A percentile compares a stretch with the other conserved stretches of the same genome.
Conservation (phyloP, 2,888 invertebrate species). For the Amiota mariae region DNA sequence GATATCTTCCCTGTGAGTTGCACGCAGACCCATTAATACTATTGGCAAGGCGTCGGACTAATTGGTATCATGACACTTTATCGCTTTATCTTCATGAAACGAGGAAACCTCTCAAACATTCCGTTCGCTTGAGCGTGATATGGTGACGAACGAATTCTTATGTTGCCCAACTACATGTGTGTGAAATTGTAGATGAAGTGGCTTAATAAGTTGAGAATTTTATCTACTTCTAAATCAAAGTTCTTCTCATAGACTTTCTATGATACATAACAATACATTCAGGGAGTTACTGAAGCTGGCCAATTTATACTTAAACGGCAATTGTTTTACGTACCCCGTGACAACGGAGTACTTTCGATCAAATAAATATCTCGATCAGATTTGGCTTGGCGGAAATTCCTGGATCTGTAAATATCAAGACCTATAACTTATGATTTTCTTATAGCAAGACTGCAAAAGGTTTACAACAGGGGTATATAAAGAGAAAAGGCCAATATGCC, state of each 20-base stretch:
- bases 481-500: too few species aligned
- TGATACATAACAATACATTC: slow-evolving; percentile 79
- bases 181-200: slow-evolving; percentile 70
- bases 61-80: too few species aligned
- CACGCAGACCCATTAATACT: too few species aligned
- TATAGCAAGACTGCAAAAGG: slow-evolving; percentile 76
- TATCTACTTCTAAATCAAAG: neutral
- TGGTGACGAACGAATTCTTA: too few species aligned
- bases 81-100: too few species aligned
- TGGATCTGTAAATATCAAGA: slow-evolving; percentile 84
- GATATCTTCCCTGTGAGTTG: too few species aligned
- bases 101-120: too few species aligned
- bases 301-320: slow-evolving; percentile 80
- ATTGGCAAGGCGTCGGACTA: too few species aligned
- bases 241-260: slow-evolving; percentile 76
- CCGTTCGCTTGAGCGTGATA: too few species aligned
- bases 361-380: slow-evolving; percentile 76
- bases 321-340: slow-evolving; percentile 80
- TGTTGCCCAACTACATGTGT: too few species aligned
- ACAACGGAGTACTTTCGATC: slow-evolving; percentile 77
- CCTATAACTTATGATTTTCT: slow-evolving; percentile 77
- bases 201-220: neutral
- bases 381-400: slow-evolving; percentile 82
- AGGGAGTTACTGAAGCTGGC: slow-evolving; percentile 77
- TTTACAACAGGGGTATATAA: too few species aligned